Evolutionary conservation across 2,888 invertebrate genomes (phyloP).

Genomic region (Rhagophthalmus giganteus): DNA sequence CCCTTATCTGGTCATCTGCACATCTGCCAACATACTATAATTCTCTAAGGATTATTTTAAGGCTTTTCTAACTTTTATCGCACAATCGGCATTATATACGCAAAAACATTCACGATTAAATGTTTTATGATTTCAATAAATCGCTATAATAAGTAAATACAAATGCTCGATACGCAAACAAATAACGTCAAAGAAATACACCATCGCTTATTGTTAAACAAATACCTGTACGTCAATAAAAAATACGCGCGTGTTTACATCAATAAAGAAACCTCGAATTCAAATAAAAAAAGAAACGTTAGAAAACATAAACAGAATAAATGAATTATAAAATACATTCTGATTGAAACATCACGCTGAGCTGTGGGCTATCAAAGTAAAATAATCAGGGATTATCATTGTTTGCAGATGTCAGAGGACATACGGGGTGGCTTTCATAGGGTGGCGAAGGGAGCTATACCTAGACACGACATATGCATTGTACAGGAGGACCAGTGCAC

Average conservation of each 20-base stretch:
- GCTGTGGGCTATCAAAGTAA: constrained; percentile 52
- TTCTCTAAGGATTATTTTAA: constrained; percentile 19
- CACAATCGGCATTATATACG: too few species aligned
- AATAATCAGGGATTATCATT: constrained; percentile 55
- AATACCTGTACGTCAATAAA: too few species aligned
- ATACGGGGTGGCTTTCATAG: constrained; percentile 32
- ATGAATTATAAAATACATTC: constrained; percentile 47
- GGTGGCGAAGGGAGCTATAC: constrained; percentile 28
- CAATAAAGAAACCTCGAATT: constrained; percentile 1
- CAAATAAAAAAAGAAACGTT: constrained; percentile 8
- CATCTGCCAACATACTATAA: constrained; percentile 28
- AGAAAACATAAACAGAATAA: constrained; percentile 36
- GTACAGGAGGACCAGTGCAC: constrained; percentile 24
- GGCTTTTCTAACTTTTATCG: constrained; percentile 13
- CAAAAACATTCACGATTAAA: too few species aligned
- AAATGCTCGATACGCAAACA: too few species aligned
- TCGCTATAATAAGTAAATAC: too few species aligned
- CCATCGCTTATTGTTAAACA: constrained; percentile 6
- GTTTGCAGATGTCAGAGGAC: constrained; percentile 55
- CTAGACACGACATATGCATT: constrained; percentile 36
- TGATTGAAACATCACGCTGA: constrained; percentile 51
- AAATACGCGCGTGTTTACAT: constrained; percentile 9
- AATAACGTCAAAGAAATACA: constrained; percentile 10
- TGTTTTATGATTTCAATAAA: too few species aligned
- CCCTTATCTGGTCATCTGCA: constrained; percentile 35